Percentiles rank a stretch among this genome's conserved stretches.
Evolutionary conservation across 2,888 invertebrate species (phyloP).

Genomic region (Apodemia zela): DNA sequence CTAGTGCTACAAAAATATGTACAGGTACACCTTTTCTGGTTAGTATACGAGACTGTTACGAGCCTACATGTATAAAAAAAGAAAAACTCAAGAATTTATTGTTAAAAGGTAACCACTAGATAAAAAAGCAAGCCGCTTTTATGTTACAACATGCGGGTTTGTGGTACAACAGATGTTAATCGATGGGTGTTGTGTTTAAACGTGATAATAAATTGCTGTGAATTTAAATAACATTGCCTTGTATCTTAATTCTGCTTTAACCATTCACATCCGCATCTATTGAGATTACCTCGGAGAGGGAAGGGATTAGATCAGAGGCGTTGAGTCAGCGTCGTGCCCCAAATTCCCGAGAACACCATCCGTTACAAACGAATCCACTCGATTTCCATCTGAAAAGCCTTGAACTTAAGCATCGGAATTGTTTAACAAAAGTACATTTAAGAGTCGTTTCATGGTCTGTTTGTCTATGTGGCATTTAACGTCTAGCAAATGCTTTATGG

Average conservation of each 20-base stretch:
- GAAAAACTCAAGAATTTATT: background rate
- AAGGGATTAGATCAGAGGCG: constrained; percentile 65
- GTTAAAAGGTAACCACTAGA: constrained; percentile 19
- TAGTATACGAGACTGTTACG: background rate
- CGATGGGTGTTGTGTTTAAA: constrained; percentile 6
- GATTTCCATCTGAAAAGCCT: constrained; percentile 45
- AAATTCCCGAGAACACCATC: constrained; percentile 74
- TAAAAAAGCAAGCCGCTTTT: constrained; percentile 18
- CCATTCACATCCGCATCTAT: constrained; percentile 45
- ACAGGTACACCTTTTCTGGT: too few species aligned
- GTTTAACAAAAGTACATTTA: constrained; percentile 37
- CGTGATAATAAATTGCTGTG: constrained; percentile 8
- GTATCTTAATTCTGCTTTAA: constrained; percentile 22
- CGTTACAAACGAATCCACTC: constrained; percentile 41
- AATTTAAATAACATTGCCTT: constrained; percentile 13
- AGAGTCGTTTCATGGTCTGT: constrained; percentile 56
- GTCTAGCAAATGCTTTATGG: constrained; percentile 61
- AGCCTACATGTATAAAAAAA: background rate
- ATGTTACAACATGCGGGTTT: constrained; percentile 18
- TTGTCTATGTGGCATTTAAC: constrained; percentile 50
- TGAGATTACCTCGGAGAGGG: constrained; percentile 56
- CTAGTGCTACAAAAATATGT: too few species aligned
- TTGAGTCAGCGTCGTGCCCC: constrained; percentile 76
- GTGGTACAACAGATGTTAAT: constrained; percentile 18
- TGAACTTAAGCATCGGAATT: constrained; percentile 40